These are phyloP conservation scores for Drosophila fungiperda DNA, from an alignment of 2,888 invertebrate genomes.

Conservation along the genomic window DNA sequence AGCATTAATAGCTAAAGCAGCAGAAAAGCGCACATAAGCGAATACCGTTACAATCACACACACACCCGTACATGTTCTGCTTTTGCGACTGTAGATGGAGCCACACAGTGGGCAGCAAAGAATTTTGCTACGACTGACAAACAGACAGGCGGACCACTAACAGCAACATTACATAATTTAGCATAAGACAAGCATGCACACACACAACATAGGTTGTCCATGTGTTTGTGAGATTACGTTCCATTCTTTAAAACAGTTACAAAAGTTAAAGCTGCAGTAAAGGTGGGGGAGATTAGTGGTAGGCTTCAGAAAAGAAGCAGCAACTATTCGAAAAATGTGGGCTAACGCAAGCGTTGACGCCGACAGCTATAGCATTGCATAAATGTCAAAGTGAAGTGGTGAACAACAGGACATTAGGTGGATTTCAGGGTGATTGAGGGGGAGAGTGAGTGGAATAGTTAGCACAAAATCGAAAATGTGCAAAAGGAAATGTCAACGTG, in stretches of 20 bases:
- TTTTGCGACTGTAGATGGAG: conserved; percentile 21
- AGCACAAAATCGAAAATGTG: conserved; percentile 28
- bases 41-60: conserved; percentile 5
- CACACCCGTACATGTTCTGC: neutral
- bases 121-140: conserved; percentile 17
- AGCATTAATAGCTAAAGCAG: conserved; percentile 29
- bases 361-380: conserved; percentile 57
- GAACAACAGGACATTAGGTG: conserved; percentile 4
- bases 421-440: neutral
- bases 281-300: neutral
- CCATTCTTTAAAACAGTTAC: conserved; percentile 65
- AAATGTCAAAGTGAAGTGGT: conserved; percentile 65
- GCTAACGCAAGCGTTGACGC: conserved; percentile 41
- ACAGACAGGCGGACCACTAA: conserved; percentile 4
- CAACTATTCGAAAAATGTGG: conserved; percentile 48
- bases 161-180: conserved; percentile 51
- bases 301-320: conserved; percentile 18
- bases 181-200: conserved; percentile 28
- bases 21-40: conserved; percentile 10
- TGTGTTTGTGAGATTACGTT: conserved; percentile 10
- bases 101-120: conserved; percentile 32
- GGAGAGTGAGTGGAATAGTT: neutral
- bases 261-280: conserved; percentile 37
- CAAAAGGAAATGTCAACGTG: conserved; percentile 51
- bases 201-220: neutral